Evolutionary conservation across 2,113 vertebrate genomes (phyloP).

Genomic region (Sisor rabdophorus): DNA sequence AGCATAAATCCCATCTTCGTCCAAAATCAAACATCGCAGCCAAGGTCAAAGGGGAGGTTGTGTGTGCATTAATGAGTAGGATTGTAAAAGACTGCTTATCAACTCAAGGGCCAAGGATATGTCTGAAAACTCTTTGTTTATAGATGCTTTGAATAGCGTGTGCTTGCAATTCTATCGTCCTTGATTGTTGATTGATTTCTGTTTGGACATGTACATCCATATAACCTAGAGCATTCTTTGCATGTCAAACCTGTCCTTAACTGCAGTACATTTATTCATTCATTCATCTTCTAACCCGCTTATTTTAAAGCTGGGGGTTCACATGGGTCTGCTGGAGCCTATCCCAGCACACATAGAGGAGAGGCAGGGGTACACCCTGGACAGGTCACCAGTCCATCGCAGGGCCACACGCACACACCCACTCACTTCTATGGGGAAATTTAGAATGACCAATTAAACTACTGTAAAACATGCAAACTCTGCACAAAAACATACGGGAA

Average conservation of each 20-base stretch:
- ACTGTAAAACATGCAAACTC: no score
- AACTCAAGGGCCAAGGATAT: conserved; percentile 49
- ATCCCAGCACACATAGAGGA: no score
- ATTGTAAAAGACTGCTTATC: conserved; percentile 65
- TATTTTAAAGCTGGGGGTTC: no score
- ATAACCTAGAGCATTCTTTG: conserved; percentile 58
- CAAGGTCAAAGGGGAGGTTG: conserved; percentile 71
- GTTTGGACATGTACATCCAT: conserved; percentile 61
- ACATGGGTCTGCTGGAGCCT: no score
- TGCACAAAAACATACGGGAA: no score
- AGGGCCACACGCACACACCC: no score
- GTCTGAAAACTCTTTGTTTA: conserved; percentile 1
- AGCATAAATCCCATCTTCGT: conserved; percentile 44
- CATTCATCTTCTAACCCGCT: no score
- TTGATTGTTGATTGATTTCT: conserved; percentile 73
- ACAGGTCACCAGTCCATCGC: no score
- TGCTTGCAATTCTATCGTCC: conserved; percentile 46
- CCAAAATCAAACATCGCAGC: conserved; percentile 42
- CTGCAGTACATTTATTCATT: not conserved
- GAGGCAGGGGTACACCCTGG: no score
- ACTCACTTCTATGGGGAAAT: no score
- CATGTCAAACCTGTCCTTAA: conserved; percentile 66
- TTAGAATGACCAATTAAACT: no score
- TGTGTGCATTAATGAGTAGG: conserved; percentile 70
- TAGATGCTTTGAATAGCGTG: conserved; percentile 28